Evolutionary conservation across 2,113 vertebrate species (phyloP).

Genomic region (Lophotis ruficrista): DNA sequence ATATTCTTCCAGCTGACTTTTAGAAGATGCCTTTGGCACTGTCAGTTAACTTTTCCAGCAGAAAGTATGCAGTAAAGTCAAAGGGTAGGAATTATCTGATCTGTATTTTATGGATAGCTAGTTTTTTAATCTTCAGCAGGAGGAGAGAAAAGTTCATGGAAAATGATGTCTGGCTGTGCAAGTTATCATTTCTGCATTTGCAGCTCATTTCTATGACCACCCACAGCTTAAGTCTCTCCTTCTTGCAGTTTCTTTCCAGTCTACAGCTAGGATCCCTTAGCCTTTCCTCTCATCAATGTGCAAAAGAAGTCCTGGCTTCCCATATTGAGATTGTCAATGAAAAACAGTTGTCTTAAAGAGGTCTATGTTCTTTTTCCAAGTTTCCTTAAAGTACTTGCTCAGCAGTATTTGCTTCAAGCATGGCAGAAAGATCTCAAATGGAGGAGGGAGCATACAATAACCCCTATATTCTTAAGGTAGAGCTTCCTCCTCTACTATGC

Average conservation of each 20-base stretch:
- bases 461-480: background rate
- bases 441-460: background rate
- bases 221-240: background rate
- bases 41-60: background rate
- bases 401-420: background rate
- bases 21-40: background rate
- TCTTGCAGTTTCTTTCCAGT: background rate
- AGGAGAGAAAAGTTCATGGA: background rate
- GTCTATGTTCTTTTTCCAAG: background rate
- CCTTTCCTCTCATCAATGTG: background rate
- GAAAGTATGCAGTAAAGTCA: background rate
- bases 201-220: background rate
- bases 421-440: background rate
- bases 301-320: background rate
- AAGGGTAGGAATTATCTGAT: background rate
- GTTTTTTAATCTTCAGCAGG: background rate
- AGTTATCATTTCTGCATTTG: background rate
- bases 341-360: background rate
- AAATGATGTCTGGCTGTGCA: background rate
- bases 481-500: background rate
- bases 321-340: background rate
- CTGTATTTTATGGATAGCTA: background rate
- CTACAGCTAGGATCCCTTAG: background rate
- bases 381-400: background rate
- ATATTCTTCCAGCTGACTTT: background rate